phyloP scores from a whole-genome alignment of 2,113 vertebrate genomes.

The Phodopus roborovskii region DNA sequence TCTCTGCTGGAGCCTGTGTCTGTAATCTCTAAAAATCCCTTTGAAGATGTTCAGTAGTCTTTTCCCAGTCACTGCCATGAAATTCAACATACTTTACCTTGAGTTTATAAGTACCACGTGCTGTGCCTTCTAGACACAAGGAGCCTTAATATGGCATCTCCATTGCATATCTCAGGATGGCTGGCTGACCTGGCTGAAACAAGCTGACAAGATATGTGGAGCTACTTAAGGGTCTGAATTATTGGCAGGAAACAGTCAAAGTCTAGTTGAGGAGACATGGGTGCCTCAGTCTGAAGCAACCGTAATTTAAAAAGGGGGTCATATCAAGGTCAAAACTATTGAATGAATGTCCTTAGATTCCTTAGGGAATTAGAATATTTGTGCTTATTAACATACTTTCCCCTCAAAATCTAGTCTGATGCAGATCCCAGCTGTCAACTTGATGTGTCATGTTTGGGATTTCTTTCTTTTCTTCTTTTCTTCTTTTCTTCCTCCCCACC shows the following conservation, averaged over 20 bases:
- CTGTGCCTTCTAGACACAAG: background rate
- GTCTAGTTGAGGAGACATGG: background rate
- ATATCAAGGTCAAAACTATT: background rate
- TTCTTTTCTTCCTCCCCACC: too few relatives aligned
- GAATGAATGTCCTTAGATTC: background rate
- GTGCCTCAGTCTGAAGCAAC: background rate
- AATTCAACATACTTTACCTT: conserved; percentile 1
- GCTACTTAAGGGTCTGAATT: conserved; percentile 12
- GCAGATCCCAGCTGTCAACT: background rate
- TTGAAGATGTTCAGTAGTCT: conserved; percentile 26
- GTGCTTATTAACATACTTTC: background rate
- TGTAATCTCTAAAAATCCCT: background rate
- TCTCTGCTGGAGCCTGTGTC: background rate
- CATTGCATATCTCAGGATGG: background rate
- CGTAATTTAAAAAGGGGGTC: conserved; percentile 40
- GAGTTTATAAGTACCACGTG: background rate
- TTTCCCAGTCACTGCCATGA: conserved; percentile 6
- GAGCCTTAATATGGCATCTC: background rate
- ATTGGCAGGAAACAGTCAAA: conserved; percentile 36
- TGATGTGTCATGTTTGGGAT: background rate
- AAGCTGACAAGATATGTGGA: background rate
- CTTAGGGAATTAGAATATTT: background rate
- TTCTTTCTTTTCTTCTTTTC: background rate
- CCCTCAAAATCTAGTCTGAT: background rate
- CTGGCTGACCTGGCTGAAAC: background rate